Evolutionary conservation across 2,113 vertebrate genomes (phyloP), one percentile per base, ranked within the genome.

Genomic region (Anhinga anhinga): DNA sequence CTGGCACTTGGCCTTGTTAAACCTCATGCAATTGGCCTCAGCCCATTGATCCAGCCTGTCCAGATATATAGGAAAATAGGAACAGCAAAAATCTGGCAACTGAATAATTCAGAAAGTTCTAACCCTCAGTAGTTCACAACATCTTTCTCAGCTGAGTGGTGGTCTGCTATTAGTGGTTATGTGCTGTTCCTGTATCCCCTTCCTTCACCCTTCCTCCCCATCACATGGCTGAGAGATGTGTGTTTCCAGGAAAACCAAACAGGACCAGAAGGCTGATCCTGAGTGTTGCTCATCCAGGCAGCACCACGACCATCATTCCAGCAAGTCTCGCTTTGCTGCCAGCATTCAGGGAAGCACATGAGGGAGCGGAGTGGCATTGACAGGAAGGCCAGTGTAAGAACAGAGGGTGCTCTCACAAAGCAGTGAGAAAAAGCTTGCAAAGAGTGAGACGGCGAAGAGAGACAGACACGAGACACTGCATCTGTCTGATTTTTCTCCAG

Each of bases 111-210:
- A 73, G 20, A 34, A 93, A 81, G 17, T 55, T 85, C n/a, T 29
- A 74, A 84, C 13, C 11, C 34, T 71, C 15, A 27, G 0, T 19
- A 45, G 12, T 7, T 76, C 63, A 73, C 50, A 74, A 26, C 2
- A 10, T 38, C 59, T 79, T 71, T 56, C 21, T 23, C 53, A 53
- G 10, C 4, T 55, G 42, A 73, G 20, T 1, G 11, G 15, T 44
- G 15, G 2, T 72, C 74, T 81, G 55, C 38, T 59, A 0, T 8
- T 2, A 0, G 4, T 30, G 38, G n/a, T 0, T 1, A 50, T 34
- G 20, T 56, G 34, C 11, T 73, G 2, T 18, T 88, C 52, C 26
- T 1, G 0, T 23, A 34, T 11, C 8, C 36, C 9, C 9, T 74
- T 58, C 77, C 17, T 20, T 42, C 49, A 26, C 2, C 9, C 32